A percentile compares a stretch with the other conserved stretches of the same genome.
Evolutionary conservation across 1,140 invertebrate species (phyloP).

Genomic region (Homalodisca vitripennis): DNA sequence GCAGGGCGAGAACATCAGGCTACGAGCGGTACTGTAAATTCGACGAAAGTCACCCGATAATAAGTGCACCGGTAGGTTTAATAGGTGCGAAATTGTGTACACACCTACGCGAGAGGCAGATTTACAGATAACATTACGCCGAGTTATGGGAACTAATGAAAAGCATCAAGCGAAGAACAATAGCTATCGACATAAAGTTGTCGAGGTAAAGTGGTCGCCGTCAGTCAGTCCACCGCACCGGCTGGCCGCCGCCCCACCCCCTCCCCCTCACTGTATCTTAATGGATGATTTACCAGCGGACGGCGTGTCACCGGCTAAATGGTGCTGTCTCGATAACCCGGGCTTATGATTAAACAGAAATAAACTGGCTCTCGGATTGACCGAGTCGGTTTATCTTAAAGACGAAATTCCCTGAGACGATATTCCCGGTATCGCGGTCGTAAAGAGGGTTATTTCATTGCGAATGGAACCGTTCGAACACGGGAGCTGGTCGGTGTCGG

Average conservation of each 20-base stretch:
- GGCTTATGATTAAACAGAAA: constrained; percentile 15
- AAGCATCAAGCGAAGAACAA: constrained; percentile 5
- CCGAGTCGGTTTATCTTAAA: constrained; percentile 11
- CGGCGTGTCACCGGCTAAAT: constrained; percentile 9
- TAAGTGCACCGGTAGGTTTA: constrained; percentile 24
- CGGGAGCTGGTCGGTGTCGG: no score
- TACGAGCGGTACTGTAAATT: no score
- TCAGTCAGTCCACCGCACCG: background rate
- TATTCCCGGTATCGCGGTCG: background rate
- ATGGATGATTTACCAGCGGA: constrained; percentile 19
- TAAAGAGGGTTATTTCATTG: constrained; percentile 4
- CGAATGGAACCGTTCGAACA: no score
- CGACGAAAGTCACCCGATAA: no score
- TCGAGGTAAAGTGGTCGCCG: background rate
- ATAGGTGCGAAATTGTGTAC: constrained; percentile 25
- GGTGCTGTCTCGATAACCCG: constrained; percentile 19
- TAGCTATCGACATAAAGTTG: constrained; percentile 19
- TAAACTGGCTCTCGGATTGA: background rate
- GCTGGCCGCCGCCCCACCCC: no score
- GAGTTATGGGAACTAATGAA: constrained; percentile 23
- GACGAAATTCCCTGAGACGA: background rate
- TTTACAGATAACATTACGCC: constrained; percentile 15
- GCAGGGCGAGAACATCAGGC: no score
- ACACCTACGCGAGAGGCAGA: background rate
- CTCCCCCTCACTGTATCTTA: constrained; percentile 2